Conservation (phyloP, 2,888 invertebrate genomes). For the Tachystola acroxantha region DNA sequence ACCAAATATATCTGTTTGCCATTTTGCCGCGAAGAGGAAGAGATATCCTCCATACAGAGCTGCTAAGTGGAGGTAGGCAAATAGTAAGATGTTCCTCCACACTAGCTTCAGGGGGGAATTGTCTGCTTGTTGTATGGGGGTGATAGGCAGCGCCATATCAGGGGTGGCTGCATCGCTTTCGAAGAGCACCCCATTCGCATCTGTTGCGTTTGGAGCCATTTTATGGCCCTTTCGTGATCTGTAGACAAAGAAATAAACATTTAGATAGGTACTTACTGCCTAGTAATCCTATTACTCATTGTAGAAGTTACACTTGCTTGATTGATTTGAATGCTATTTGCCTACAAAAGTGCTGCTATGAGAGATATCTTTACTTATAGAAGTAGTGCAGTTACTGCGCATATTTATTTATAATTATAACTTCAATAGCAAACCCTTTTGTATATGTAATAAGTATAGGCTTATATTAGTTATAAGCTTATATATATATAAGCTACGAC, state of each 20-base stretch:
- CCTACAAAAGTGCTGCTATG: neutral
- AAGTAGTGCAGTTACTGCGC: no score
- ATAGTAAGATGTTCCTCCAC: conserved; percentile 90
- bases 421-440: no score
- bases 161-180: conserved; percentile 67
- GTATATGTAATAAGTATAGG: no score
- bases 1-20: conserved; percentile 85
- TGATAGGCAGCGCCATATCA: conserved; percentile 52
- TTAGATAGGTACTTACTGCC: no score
- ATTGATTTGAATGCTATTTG: no score
- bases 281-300: no score
- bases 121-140: conserved; percentile 73
- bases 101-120: conserved; percentile 80
- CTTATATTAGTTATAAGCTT: no score
- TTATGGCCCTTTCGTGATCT: conserved; percentile 24
- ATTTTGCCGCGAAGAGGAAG: conserved; percentile 84
- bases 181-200: conserved; percentile 66
- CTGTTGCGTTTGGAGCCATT: conserved; percentile 67
- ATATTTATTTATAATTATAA: no score
- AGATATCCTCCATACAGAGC: conserved; percentile 88
- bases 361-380: neutral
- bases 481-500: no score
- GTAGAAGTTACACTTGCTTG: no score
- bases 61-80: conserved; percentile 85
- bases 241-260: conserved; percentile 11